Evolutionary conservation across 2,888 invertebrate species (phyloP).

Genomic region (Drosophila acutilabella): DNA sequence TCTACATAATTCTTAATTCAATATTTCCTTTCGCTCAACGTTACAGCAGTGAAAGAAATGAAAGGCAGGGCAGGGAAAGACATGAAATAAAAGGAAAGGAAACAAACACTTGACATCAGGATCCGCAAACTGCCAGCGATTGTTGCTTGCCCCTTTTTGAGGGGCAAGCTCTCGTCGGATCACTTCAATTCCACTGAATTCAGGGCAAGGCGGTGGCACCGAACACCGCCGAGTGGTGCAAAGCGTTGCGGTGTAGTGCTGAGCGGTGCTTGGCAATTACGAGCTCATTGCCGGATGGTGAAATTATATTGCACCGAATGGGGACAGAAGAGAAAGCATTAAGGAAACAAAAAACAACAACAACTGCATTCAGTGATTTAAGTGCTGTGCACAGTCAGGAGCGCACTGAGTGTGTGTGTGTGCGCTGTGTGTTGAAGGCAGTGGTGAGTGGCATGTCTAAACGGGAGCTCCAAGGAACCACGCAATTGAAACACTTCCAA

Average conservation of each 20-base stretch:
- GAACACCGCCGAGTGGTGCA: background rate
- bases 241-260: conserved; percentile 9
- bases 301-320: conserved; percentile 63
- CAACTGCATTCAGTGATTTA: conserved; percentile 26
- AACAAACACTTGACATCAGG: conserved; percentile 69
- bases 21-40: conserved; percentile 62
- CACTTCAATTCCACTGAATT: conserved; percentile 13
- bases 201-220: background rate
- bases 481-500: conserved; percentile 53
- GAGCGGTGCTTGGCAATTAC: conserved; percentile 48
- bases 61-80: background rate
- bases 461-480: conserved; percentile 46
- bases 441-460: conserved; percentile 57
- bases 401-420: conserved; percentile 11
- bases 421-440: conserved; percentile 43
- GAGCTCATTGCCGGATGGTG: conserved; percentile 67
- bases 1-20: conserved; percentile 69
- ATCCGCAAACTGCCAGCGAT: conserved; percentile 34
- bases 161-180: conserved; percentile 11
- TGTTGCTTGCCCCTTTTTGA: conserved; percentile 8
- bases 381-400: conserved; percentile 57
- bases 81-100: conserved; percentile 45
- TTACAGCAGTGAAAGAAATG: conserved; percentile 3
- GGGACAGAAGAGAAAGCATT: conserved; percentile 75
- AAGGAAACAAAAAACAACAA: conserved; percentile 46